Percentiles rank a stretch among this genome's conserved stretches.
Conservation (phyloP, 2,113 vertebrate species). For the Thamnophis sirtalis region DNA sequence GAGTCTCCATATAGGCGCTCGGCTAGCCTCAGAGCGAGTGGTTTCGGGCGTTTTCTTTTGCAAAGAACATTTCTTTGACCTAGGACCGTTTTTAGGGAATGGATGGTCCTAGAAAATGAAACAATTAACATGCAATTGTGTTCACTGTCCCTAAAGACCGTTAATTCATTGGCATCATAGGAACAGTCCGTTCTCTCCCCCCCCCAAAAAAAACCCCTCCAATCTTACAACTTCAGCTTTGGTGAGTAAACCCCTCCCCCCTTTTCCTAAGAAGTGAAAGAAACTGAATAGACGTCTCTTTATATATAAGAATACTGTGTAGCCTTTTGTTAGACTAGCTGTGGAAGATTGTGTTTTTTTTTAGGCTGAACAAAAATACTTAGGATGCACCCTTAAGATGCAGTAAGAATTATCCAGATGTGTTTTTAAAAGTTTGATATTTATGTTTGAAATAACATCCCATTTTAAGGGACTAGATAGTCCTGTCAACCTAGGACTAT, state of each 20-base stretch:
- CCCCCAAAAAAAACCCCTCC: neutral
- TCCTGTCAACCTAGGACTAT: neutral
- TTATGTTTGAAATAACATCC: neutral
- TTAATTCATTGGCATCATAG: neutral
- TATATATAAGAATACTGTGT: no score
- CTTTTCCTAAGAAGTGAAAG: neutral
- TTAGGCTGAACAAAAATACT: neutral
- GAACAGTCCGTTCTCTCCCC: neutral
- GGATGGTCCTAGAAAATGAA: neutral
- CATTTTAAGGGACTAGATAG: neutral
- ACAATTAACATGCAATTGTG: no score
- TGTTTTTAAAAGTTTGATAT: neutral
- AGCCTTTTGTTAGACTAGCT: neutral
- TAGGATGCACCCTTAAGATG: neutral
- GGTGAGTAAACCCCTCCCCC: neutral
- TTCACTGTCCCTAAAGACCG: neutral
- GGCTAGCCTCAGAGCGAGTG: neutral
- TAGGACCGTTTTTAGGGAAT: neutral
- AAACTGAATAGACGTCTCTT: neutral
- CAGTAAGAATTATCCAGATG: neutral
- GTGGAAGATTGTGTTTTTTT: neutral
- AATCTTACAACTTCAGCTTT: neutral
- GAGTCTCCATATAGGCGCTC: neutral
- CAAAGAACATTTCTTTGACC: neutral
- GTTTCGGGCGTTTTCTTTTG: neutral